phyloP scores from a whole-genome alignment of 2,113 vertebrate species.

The Fregetta grallaria region DNA sequence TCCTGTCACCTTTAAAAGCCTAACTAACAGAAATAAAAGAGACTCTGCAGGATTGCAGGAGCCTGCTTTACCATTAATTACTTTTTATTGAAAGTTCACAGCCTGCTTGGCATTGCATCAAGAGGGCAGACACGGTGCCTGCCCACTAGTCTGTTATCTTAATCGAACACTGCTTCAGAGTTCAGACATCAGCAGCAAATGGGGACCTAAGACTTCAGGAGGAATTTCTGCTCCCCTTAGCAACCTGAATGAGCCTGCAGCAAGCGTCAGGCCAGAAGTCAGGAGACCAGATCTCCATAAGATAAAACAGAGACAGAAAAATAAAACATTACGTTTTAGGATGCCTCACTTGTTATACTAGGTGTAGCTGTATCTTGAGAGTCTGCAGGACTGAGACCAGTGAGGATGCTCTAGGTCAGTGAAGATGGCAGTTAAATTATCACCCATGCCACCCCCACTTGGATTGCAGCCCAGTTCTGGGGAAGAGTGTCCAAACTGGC shows the following conservation, averaged over 20 bases:
- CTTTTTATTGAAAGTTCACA: constrained; percentile 9
- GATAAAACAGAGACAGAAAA: not conserved
- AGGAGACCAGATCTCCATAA: not conserved
- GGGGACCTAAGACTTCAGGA: not conserved
- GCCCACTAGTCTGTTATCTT: not conserved
- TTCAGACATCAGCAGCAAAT: not conserved
- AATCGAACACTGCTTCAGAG: not conserved
- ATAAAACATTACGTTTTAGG: not conserved
- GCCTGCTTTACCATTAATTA: constrained; percentile 29
- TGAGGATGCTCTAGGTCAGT: not conserved
- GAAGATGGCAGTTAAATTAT: not conserved
- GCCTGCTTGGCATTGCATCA: not conserved
- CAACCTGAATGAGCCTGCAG: not conserved
- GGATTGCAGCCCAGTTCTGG: not conserved
- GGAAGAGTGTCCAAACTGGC: not conserved
- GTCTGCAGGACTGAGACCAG: too few species aligned
- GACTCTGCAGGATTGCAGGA: not conserved
- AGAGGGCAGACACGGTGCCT: not conserved
- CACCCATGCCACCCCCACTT: rapidly evolving
- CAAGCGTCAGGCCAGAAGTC: not conserved
- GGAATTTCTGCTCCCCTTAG: not conserved
- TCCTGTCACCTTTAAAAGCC: constrained; percentile 7
- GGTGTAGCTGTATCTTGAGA: not conserved
- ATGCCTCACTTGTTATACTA: not conserved
- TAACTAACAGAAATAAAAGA: constrained; percentile 34